Base-by-base conservation (phyloP, 1,140 invertebrate species). In the Neodiprion pinetum region DNA sequence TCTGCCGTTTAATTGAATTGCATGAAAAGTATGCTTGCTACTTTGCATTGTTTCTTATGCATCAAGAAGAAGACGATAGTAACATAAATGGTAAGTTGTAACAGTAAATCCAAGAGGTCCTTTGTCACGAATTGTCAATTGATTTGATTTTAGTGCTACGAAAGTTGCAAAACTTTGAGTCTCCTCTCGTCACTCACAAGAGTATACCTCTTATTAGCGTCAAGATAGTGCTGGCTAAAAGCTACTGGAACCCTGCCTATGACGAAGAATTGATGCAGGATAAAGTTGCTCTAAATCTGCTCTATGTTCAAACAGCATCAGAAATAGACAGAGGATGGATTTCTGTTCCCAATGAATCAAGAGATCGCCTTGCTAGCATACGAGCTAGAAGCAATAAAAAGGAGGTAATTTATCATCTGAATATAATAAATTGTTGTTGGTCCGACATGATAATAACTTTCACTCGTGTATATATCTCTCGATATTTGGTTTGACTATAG, bases 101-200 rank as follows among this genome's bases (percentile, higher is more conserved):
- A 40, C 28, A 40, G 5, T 40, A 1, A 40, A 40, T 40, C 28
- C 28, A 40, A 67, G 68, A 12, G 11, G n/a, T 40, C 70, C 75
- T 5, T 4, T 17, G 53, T 74, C 28, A 40, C 28, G 5, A 40
- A 40, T 40, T 40, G 28, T 17, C 53, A 17, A 61, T 61, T 61
- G 9, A 61, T 61, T 61, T 61, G 11, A 61, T 89, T 90, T 76
- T 91, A 91, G 92, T 97, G 86, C 85, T 98, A 67, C 91, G 97
- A 74, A 96, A 95, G 85, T 87, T 99, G 40, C 95, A 98, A 88
- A 94, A 98, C 84, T 99, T 98, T 92, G 98, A 99, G 91, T 97
- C 96, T 75, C 97, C 97, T 11, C 96, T 95, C 87, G 94, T 99
- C 87, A 97, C 97, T 72, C 92, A 96, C 81, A 95, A 91, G 80